Conservation (phyloP, 1,140 invertebrate species). For the Chironomus tepperi region DNA sequence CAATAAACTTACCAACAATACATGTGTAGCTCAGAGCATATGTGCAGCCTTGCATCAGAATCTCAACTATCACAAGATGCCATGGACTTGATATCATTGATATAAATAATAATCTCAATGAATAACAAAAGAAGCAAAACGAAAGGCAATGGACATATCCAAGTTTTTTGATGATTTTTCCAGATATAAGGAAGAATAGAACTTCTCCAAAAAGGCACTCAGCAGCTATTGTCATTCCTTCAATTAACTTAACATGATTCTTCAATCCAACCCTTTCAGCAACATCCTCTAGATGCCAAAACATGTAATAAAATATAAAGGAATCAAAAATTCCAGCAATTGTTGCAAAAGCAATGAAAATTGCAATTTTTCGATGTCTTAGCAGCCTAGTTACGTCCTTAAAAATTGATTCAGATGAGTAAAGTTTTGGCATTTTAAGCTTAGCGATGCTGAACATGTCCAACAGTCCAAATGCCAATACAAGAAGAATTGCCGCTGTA, state of each 20-base stretch:
- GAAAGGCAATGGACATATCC: constrained; percentile 63
- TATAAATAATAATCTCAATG: constrained; percentile 54
- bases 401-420: constrained; percentile 52
- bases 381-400: constrained; percentile 51
- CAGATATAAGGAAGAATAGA: constrained; percentile 61
- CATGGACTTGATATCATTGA: constrained; percentile 61
- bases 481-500: constrained; percentile 57
- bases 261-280: constrained; percentile 49
- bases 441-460: constrained; percentile 55
- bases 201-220: constrained; percentile 66
- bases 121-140: constrained; percentile 61
- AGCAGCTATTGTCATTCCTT: constrained; percentile 62
- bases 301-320: constrained; percentile 69
- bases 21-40: constrained; percentile 70
- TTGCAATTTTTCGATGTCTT: constrained; percentile 48
- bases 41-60: constrained; percentile 66
- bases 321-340: constrained; percentile 64
- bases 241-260: constrained; percentile 61
- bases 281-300: constrained; percentile 69
- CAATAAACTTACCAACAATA: constrained; percentile 46
- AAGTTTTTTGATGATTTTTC: constrained; percentile 58
- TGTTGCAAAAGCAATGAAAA: constrained; percentile 60
- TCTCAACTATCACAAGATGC: constrained; percentile 62
- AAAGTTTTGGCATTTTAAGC: constrained; percentile 56
- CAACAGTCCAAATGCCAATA: constrained; percentile 48